Evolutionary conservation across 2,113 vertebrate species (phyloP).

Genomic region (Chaetodon auriga): DNA sequence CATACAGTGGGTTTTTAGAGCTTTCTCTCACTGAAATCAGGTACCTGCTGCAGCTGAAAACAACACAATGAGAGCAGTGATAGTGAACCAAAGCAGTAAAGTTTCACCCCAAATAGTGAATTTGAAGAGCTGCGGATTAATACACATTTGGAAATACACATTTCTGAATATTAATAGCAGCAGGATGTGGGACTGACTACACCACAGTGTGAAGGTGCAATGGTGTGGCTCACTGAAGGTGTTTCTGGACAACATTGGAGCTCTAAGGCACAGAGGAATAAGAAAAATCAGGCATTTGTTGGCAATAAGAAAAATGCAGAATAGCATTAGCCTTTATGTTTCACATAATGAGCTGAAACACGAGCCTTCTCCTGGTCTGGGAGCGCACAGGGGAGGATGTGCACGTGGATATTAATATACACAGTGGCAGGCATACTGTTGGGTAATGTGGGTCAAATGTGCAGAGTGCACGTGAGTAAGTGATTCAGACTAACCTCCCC

Average conservation of each 20-base stretch:
- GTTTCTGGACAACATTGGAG: not conserved
- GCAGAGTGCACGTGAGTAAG: slow-evolving; percentile 62
- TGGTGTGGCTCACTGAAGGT: no score
- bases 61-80: no score
- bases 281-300: not conserved
- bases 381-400: slow-evolving; percentile 57
- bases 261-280: not conserved
- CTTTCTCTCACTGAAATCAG: no score
- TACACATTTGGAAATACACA: not conserved
- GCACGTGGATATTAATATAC: slow-evolving; percentile 71
- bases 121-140: not conserved
- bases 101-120: no score
- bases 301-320: not conserved
- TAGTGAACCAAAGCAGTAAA: no score
- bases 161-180: not conserved
- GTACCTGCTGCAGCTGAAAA: no score
- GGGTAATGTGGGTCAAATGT: slow-evolving; percentile 76
- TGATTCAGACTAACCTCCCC: slow-evolving; percentile 41
- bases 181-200: not conserved
- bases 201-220: not conserved
- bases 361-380: slow-evolving; percentile 34
- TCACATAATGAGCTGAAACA: slow-evolving; percentile 53
- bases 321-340: not conserved
- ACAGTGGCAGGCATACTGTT: slow-evolving; percentile 46
- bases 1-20: no score